phyloP scores from a whole-genome alignment of 2,888 invertebrate genomes.

The Phasia obesa region DNA sequence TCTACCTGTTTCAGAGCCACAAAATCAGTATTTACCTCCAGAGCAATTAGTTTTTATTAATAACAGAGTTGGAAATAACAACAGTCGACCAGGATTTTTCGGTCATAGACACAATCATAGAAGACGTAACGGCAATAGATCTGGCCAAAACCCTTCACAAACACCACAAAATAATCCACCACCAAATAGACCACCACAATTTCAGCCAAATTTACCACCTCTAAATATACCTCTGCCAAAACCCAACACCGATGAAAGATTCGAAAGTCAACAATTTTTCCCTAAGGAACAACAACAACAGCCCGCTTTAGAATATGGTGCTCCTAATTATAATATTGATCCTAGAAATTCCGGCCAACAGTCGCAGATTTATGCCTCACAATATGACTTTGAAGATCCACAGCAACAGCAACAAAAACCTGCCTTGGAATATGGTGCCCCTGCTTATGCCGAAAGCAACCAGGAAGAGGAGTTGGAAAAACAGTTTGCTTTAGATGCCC shows the following conservation, averaged over 20 bases:
- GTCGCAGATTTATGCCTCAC: no score
- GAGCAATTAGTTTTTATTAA: conserved; percentile 69
- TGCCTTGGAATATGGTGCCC: conserved; percentile 72
- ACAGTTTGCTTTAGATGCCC: conserved; percentile 70
- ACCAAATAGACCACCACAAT: conserved; percentile 46
- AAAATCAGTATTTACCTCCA: conserved; percentile 75
- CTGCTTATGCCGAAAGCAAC: conserved; percentile 49
- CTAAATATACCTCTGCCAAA: conserved; percentile 43
- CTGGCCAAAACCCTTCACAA: conserved; percentile 25
- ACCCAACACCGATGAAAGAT: conserved; percentile 60
- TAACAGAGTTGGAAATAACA: conserved; percentile 57
- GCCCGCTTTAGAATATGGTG: conserved; percentile 40
- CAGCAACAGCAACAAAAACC: conserved; percentile 52
- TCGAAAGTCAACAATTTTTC: conserved; percentile 60
- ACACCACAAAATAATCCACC: conserved; percentile 23
- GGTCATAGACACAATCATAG: conserved; percentile 45
- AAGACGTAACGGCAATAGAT: conserved; percentile 34
- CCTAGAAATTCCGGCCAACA: no score
- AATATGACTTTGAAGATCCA: conserved; percentile 72
- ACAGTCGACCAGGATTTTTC: conserved; percentile 50
- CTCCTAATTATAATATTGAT: conserved; percentile 40
- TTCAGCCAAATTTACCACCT: conserved; percentile 46
- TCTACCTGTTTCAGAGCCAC: conserved; percentile 71
- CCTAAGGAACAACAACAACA: conserved; percentile 16
- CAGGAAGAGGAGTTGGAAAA: conserved; percentile 63